These are phyloP conservation scores for Tanytarsus gracilentus DNA, from an alignment of 2,888 invertebrate species.

Conservation along the genomic window DNA sequence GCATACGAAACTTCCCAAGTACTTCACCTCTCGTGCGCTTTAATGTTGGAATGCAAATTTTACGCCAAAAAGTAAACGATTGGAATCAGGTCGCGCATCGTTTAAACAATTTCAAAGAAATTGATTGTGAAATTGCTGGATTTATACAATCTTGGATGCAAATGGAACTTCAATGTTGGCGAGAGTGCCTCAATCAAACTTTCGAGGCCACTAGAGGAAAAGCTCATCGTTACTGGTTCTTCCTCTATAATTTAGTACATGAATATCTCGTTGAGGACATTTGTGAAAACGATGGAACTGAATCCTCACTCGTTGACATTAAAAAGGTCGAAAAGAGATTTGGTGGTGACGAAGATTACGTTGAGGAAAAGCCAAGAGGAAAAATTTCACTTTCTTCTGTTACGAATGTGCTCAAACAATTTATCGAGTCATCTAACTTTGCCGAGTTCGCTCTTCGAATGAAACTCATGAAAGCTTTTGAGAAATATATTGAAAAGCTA, in stretches of 20 bases:
- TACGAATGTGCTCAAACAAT: slow-evolving; percentile 60
- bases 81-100: slow-evolving; percentile 90
- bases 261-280: slow-evolving; percentile 47
- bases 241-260: slow-evolving; percentile 63
- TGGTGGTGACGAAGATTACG: slow-evolving; percentile 34
- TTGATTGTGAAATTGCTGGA: slow-evolving; percentile 64
- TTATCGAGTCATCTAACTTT: slow-evolving; percentile 72
- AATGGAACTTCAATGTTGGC: slow-evolving; percentile 82
- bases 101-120: slow-evolving; percentile 68
- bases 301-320: slow-evolving; percentile 35
- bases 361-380: slow-evolving; percentile 34
- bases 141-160: slow-evolving; percentile 87
- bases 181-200: slow-evolving; percentile 64
- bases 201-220: slow-evolving; percentile 56
- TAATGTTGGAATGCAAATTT: slow-evolving; percentile 79
- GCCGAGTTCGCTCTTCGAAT: slow-evolving; percentile 77
- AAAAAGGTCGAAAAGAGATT: slow-evolving; percentile 36
- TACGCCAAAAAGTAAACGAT: slow-evolving; percentile 74
- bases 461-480: slow-evolving; percentile 67
- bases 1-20: slow-evolving; percentile 61
- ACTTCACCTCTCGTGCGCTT: slow-evolving; percentile 79
- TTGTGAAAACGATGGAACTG: slow-evolving; percentile 30
- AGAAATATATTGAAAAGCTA: slow-evolving; percentile 54
- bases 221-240: slow-evolving; percentile 84
- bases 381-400: slow-evolving; percentile 35